Conservation (phyloP, 2,113 vertebrate species). For the Pterophyllum scalare region DNA sequence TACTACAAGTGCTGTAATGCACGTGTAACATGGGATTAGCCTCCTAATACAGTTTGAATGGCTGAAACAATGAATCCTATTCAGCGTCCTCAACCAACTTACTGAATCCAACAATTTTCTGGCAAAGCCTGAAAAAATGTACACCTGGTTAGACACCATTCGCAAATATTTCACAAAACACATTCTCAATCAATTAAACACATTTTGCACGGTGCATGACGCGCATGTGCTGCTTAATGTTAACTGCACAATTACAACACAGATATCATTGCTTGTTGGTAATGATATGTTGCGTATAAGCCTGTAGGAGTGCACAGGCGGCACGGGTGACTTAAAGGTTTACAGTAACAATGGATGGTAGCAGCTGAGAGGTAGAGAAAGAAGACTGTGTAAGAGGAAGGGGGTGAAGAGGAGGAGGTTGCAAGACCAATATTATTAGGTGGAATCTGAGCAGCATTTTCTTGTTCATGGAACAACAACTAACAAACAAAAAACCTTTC, state of each 20-base stretch:
- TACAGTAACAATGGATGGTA: background rate
- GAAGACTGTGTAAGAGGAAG: background rate
- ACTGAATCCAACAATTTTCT: background rate
- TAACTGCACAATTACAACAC: background rate
- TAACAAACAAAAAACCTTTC: background rate
- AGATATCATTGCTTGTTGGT: background rate
- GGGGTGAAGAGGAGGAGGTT: background rate
- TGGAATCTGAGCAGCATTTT: too few relatives aligned
- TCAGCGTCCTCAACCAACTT: background rate
- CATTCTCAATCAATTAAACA: background rate
- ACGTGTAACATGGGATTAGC: slow-evolving; percentile 61
- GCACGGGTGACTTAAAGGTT: background rate
- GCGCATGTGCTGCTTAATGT: background rate
- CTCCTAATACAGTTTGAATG: slow-evolving; percentile 44
- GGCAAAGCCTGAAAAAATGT: too few relatives aligned
- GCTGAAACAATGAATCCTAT: slow-evolving; percentile 12
- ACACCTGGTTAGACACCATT: background rate
- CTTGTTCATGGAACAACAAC: background rate
- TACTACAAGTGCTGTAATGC: slow-evolving; percentile 52
- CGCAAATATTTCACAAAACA: background rate
- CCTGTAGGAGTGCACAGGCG: background rate
- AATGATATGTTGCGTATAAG: slow-evolving; percentile 1
- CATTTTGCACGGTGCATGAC: background rate
- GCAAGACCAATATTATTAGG: background rate
- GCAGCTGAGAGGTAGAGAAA: background rate